phyloP scores from a whole-genome alignment of 2,888 invertebrate genomes.

The Lumbricus terrestris region DNA sequence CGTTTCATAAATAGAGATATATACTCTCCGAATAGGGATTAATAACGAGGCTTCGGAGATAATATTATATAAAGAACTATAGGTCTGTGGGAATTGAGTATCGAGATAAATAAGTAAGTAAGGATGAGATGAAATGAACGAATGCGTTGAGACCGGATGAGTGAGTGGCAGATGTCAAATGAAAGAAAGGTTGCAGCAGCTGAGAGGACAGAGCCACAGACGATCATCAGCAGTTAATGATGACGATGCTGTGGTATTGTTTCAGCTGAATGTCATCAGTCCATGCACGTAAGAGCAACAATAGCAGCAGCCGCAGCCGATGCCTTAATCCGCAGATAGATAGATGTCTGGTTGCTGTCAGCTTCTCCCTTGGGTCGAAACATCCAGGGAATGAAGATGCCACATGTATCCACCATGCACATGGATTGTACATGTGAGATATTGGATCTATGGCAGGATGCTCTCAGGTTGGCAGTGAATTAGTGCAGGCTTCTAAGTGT shows the following conservation, averaged over 20 bases:
- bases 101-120: too few species aligned
- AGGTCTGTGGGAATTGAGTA: too few species aligned
- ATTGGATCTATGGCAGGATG: neutral
- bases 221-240: too few species aligned
- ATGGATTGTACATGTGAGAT: neutral
- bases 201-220: too few species aligned
- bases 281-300: neutral
- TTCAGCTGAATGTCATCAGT: neutral
- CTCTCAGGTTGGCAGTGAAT: neutral
- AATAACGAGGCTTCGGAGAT: too few species aligned
- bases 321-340: neutral
- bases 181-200: neutral
- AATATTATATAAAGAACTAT: too few species aligned
- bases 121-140: too few species aligned
- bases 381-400: neutral
- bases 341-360: neutral
- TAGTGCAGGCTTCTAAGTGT: neutral
- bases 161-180: too few species aligned
- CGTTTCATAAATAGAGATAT: too few species aligned
- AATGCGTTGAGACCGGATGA: neutral
- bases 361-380: neutral
- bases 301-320: constrained; percentile 9
- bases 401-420: neutral
- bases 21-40: too few species aligned
- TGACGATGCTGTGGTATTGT: neutral